These are phyloP conservation scores for Gorsachius goisagi DNA, from an alignment of 2,113 vertebrate genomes.

Conservation along the genomic window DNA sequence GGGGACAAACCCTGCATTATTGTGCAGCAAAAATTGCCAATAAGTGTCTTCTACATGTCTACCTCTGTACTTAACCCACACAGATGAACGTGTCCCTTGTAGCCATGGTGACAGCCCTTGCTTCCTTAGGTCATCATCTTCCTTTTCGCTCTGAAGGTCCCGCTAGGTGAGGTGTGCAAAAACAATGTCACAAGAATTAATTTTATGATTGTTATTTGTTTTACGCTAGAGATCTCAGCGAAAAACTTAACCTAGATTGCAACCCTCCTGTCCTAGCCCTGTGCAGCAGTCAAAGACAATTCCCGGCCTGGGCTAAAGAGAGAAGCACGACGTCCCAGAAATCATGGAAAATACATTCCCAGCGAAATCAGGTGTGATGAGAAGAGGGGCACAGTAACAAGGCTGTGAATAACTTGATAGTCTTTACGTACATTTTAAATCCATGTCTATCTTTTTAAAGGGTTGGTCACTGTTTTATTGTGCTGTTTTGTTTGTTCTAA, in stretches of 20 bases:
- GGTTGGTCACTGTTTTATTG: background rate
- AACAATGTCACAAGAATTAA: background rate
- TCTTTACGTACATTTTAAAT: background rate
- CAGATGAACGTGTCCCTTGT: background rate
- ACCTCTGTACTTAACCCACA: background rate
- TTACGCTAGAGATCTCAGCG: background rate
- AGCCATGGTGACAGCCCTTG: background rate
- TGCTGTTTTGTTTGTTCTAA: background rate
- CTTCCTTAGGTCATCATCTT: background rate
- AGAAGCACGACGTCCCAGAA: background rate
- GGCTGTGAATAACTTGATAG: background rate
- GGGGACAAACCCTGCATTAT: background rate
- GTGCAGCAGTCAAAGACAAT: background rate
- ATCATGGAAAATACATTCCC: background rate
- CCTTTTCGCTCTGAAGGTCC: background rate
- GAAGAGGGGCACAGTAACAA: background rate
- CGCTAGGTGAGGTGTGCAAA: background rate
- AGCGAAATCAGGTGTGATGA: background rate
- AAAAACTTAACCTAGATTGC: background rate
- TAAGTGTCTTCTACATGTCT: background rate
- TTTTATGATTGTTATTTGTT: background rate
- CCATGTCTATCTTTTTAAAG: background rate
- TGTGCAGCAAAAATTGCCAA: background rate
- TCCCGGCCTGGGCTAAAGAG: background rate
- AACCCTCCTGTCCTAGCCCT: background rate